phyloP scores from a whole-genome alignment of 2,113 vertebrate genomes.

The Trichechus manatus region DNA sequence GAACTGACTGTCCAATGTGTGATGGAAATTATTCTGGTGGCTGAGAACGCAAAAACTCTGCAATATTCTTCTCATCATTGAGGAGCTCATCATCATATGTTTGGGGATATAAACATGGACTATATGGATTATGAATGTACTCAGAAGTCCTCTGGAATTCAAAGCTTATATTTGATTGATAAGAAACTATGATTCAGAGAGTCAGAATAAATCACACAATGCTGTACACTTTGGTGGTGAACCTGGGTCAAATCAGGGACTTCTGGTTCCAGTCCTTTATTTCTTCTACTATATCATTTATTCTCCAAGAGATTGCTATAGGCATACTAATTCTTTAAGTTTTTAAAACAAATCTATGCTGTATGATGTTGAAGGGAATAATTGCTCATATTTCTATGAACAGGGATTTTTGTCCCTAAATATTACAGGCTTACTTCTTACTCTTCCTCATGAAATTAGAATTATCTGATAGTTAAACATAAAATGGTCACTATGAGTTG shows the following conservation, averaged over 20 bases:
- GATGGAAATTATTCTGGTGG: constrained; percentile 40
- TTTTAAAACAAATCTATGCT: background rate
- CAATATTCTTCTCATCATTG: background rate
- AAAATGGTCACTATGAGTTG: background rate
- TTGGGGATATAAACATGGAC: background rate
- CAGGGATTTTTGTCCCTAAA: background rate
- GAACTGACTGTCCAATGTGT: background rate
- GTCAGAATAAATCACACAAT: background rate
- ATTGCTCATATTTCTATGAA: background rate
- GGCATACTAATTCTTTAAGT: background rate
- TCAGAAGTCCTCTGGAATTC: background rate
- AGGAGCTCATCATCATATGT: background rate
- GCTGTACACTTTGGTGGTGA: background rate
- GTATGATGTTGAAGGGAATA: background rate
- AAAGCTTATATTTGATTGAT: background rate
- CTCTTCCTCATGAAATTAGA: background rate
- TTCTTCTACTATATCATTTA: background rate
- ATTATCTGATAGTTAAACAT: background rate
- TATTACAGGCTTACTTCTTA: background rate
- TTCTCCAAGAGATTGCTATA: background rate
- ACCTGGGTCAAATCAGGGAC: background rate
- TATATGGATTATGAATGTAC: background rate
- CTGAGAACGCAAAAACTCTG: background rate
- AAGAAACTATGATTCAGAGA: background rate
- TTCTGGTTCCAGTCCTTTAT: background rate